Evolutionary conservation across 2,797 vertebrate species (phyloP).

Genomic region (Tamandua tetradactyla): DNA sequence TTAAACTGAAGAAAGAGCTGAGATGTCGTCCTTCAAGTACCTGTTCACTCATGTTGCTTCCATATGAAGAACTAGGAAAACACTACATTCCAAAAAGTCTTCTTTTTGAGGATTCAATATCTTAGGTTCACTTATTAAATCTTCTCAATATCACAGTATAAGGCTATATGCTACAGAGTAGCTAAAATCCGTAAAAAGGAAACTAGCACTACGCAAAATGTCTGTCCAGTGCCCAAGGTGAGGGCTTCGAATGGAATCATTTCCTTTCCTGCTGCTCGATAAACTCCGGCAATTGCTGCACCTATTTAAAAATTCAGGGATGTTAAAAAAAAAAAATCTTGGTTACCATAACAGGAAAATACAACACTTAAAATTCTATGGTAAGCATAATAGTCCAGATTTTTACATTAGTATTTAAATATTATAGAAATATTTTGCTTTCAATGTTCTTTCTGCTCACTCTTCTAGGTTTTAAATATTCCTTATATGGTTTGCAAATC

Average conservation of each 20-base stretch:
- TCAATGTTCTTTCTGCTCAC: constrained; percentile 16
- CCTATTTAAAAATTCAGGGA: constrained; percentile 84
- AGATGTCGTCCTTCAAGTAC: background rate
- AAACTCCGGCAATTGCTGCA: constrained; percentile 97
- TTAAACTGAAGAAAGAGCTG: constrained; percentile 1
- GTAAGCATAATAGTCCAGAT: background rate
- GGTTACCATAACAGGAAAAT: constrained; percentile 46
- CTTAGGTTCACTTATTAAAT: background rate
- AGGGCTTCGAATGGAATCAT: constrained; percentile 96
- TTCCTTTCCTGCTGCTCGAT: constrained; percentile 95
- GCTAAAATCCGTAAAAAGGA: constrained; percentile 95
- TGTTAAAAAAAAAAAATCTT: background rate
- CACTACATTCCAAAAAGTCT: background rate
- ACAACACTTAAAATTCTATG: constrained; percentile 36
- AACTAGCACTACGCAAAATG: constrained; percentile 93
- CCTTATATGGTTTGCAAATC: background rate
- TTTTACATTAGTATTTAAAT: constrained; percentile 36
- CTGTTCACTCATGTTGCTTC: constrained; percentile 2
- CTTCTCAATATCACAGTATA: rapidly evolving
- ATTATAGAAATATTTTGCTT: background rate
- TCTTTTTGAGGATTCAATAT: constrained; percentile 18
- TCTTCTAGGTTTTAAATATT: constrained; percentile 10
- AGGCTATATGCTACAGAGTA: constrained; percentile 89
- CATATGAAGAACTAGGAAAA: constrained; percentile 50
- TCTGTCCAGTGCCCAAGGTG: constrained; percentile 95